Percentiles rank a stretch among this genome's conserved stretches.
These are phyloP conservation scores for Synchiropus splendidus DNA, from an alignment of 2,113 vertebrate species.

Conservation along the genomic window DNA sequence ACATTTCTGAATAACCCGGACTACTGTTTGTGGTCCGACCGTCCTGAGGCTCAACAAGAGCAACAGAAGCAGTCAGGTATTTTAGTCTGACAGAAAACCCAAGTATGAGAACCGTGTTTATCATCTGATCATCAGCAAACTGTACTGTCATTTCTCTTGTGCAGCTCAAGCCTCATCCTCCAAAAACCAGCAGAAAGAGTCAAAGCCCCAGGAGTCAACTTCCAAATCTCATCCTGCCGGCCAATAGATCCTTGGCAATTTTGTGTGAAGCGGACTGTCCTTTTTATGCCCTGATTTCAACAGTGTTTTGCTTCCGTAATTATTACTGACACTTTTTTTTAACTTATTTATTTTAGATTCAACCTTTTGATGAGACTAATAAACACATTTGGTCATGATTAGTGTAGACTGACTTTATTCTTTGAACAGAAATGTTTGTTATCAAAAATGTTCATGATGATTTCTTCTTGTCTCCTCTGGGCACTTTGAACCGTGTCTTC, in stretches of 20 bases:
- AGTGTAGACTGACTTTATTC: too few relatives aligned
- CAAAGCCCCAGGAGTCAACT: constrained; percentile 5
- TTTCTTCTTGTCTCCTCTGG: constrained; percentile 62
- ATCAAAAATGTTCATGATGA: not conserved
- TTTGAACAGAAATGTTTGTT: too few relatives aligned
- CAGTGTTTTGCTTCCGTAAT: too few relatives aligned
- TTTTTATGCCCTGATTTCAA: too few relatives aligned
- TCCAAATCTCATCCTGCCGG: constrained; percentile 1
- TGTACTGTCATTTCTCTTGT: not conserved
- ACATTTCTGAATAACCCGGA: constrained; percentile 64
- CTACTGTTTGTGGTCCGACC: constrained; percentile 68
- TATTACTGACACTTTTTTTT: not conserved
- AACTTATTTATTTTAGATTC: too few relatives aligned
- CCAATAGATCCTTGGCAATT: too few relatives aligned
- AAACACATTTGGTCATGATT: too few relatives aligned
- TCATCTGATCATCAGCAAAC: not conserved
- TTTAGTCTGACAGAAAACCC: not conserved
- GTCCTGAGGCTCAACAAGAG: constrained; percentile 65
- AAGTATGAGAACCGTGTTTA: not conserved
- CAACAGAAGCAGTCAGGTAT: constrained; percentile 51
- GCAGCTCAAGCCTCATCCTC: constrained; percentile 21
- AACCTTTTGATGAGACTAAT: too few relatives aligned
- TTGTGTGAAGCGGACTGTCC: too few relatives aligned
- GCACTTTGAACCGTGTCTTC: constrained; percentile 71
- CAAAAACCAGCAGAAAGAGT: constrained; percentile 21